Percentiles rank a stretch among this genome's conserved stretches.
Conservation (phyloP, 2,113 vertebrate genomes). For the Dermatemys mawii region DNA sequence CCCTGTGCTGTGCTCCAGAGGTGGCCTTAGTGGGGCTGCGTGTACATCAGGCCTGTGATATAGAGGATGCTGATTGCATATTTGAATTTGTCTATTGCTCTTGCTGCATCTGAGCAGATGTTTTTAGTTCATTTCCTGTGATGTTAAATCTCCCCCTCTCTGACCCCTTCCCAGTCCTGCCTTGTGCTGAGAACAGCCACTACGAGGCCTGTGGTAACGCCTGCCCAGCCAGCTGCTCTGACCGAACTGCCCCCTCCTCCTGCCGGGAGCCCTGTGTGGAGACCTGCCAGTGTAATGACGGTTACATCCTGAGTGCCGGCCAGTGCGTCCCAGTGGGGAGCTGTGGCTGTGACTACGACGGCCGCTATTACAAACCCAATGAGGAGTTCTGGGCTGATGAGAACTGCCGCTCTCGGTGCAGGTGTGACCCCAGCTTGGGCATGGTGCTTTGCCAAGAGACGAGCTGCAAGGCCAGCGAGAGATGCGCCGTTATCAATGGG, state of each 20-base stretch:
- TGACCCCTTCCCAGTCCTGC: slow-evolving; percentile 11
- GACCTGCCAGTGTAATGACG: slow-evolving; percentile 68
- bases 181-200: slow-evolving; percentile 76
- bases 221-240: slow-evolving; percentile 68
- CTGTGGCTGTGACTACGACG: slow-evolving; percentile 69
- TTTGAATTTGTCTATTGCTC: background rate
- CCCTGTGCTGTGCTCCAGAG: background rate
- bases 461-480: slow-evolving; percentile 58
- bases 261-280: slow-evolving; percentile 69
- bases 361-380: background rate
- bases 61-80: background rate
- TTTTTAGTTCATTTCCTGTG: background rate
- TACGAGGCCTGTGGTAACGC: slow-evolving; percentile 74
- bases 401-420: slow-evolving; percentile 44
- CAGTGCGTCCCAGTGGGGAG: slow-evolving; percentile 31
- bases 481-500: slow-evolving; percentile 68
- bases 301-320: slow-evolving; percentile 49
- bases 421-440: slow-evolving; percentile 35
- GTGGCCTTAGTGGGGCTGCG: background rate
- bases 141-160: background rate
- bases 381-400: slow-evolving; percentile 67
- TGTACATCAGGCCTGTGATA: background rate
- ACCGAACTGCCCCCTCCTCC: fast-evolving
- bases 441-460: slow-evolving; percentile 70
- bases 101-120: background rate